phyloP scores from a whole-genome alignment of 53 echinoderm and acorn worm species.

The Temnopleurus reevesii region DNA sequence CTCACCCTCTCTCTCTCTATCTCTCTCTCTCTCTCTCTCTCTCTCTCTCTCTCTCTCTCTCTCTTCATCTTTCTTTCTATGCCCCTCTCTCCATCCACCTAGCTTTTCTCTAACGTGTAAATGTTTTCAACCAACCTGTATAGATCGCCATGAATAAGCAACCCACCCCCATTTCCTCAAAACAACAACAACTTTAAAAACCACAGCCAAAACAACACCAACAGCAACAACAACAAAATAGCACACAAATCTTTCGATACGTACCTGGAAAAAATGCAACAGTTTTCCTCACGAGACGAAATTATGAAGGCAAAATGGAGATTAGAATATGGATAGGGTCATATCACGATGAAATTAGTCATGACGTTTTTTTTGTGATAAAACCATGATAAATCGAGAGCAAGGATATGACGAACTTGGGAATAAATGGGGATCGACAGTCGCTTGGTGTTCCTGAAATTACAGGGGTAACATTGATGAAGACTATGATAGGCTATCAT shows the following conservation, averaged over 20 bases:
- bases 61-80: neutral
- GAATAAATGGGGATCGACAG: neutral
- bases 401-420: neutral
- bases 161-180: too few species aligned
- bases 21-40: neutral
- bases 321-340: neutral
- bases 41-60: neutral
- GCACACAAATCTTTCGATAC: neutral
- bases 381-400: neutral
- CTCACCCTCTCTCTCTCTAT: neutral
- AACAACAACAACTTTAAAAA: too few species aligned
- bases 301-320: neutral
- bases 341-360: slow-evolving; percentile 12
- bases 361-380: neutral
- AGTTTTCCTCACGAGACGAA: neutral
- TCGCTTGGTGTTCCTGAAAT: neutral
- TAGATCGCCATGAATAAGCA: too few species aligned
- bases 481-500: too few species aligned
- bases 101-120: neutral
- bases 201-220: too few species aligned
- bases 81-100: neutral
- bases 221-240: neutral
- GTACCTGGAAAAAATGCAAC: neutral
- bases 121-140: too few species aligned
- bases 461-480: too few species aligned